Conservation (phyloP, 2,888 invertebrate species). For the Agrypnus murinus region DNA sequence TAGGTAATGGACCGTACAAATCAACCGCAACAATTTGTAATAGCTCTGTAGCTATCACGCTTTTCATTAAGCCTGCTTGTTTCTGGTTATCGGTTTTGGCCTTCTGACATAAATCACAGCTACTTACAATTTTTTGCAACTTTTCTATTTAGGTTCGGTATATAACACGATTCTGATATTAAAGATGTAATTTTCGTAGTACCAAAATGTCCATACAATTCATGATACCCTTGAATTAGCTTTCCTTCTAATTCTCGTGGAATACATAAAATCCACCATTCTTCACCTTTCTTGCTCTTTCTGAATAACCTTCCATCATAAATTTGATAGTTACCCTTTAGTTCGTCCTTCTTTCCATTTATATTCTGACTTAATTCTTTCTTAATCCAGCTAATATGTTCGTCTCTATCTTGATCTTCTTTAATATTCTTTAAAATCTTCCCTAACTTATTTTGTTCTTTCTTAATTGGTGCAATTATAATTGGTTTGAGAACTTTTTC, state of each 20-base stretch:
- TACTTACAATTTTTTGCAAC: background rate
- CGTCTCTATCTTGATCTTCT: too few species aligned
- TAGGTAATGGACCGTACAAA: constrained; percentile 32
- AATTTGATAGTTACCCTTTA: too few species aligned
- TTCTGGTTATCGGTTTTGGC: background rate
- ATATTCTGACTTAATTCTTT: too few species aligned
- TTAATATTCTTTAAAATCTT: too few species aligned
- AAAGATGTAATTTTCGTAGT: constrained; percentile 3
- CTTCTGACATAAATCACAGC: constrained; percentile 23
- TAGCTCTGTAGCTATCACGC: constrained; percentile 1
- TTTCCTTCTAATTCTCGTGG: background rate
- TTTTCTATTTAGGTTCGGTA: constrained; percentile 13
- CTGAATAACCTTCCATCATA: constrained; percentile 6
- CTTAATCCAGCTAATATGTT: too few species aligned
- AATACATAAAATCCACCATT: constrained; percentile 19
- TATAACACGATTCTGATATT: constrained; percentile 1
- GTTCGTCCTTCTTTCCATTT: too few species aligned
- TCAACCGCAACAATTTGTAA: constrained; percentile 28
- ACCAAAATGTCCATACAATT: constrained; percentile 23
- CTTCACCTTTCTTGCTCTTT: constrained; percentile 13
- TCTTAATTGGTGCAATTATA: too few species aligned
- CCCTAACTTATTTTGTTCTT: too few species aligned
- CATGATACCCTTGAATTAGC: too few species aligned
- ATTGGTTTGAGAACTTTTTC: too few species aligned
- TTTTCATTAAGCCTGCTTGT: constrained; percentile 1